Conservation (phyloP, 2,888 invertebrate species). For the Drosophila silvestris region DNA sequence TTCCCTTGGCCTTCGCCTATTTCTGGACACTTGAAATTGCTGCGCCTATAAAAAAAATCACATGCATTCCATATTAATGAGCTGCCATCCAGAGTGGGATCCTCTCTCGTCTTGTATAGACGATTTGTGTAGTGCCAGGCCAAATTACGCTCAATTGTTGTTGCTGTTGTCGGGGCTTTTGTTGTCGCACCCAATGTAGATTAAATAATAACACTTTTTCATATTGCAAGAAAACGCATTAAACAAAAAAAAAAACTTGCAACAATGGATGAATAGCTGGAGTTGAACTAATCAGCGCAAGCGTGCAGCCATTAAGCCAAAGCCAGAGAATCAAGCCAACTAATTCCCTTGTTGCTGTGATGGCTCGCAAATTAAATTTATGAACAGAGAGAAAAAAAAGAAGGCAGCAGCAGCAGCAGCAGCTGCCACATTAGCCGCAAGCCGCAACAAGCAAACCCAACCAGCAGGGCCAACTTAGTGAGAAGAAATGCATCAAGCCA, state of each 20-base stretch:
- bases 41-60: slow-evolving; percentile 22
- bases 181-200: slow-evolving; percentile 49
- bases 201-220: slow-evolving; percentile 70
- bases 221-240: slow-evolving; percentile 60
- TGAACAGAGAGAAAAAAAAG: slow-evolving; percentile 47
- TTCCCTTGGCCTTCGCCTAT: slow-evolving; percentile 23
- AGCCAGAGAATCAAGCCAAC: slow-evolving; percentile 51
- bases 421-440: slow-evolving; percentile 54
- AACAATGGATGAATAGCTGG: slow-evolving; percentile 70
- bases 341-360: slow-evolving; percentile 57
- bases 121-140: slow-evolving; percentile 7
- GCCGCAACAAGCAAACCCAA: slow-evolving; percentile 31
- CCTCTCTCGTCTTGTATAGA: slow-evolving; percentile 5
- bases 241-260: slow-evolving; percentile 19
- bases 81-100: slow-evolving; percentile 28
- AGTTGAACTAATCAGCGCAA: slow-evolving; percentile 76
- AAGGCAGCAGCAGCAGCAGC: slow-evolving; percentile 31
- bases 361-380: slow-evolving; percentile 76
- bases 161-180: slow-evolving; percentile 18
- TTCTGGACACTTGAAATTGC: slow-evolving; percentile 12
- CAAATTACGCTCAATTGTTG: slow-evolving; percentile 59
- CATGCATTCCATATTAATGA: slow-evolving; percentile 65
- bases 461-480: slow-evolving; percentile 54
- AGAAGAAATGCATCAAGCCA: slow-evolving; percentile 80
- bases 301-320: slow-evolving; percentile 67